A percentile compares a stretch with the other conserved stretches of the same genome.
Conservation (phyloP, 37 sponge, comb jelly and placozoan species). For the Oscarella lobularis region DNA sequence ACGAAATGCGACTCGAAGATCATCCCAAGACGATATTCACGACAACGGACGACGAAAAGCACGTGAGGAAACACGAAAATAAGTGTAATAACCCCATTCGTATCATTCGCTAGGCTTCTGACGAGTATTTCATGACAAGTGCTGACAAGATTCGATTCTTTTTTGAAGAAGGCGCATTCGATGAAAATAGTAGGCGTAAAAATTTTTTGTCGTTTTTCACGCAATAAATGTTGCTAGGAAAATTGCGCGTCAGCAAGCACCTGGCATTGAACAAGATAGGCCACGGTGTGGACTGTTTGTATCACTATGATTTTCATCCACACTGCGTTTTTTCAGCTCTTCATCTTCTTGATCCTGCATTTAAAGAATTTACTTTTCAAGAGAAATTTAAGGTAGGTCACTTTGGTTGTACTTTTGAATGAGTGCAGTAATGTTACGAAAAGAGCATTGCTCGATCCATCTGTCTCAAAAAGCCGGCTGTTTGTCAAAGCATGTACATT, state of each 20-base stretch:
- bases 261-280: constrained; percentile 83
- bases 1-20: neutral
- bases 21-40: neutral
- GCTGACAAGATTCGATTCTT: constrained; percentile 89
- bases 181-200: constrained; percentile 13
- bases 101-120: no score
- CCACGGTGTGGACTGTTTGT: constrained; percentile 27
- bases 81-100: no score
- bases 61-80: no score
- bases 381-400: constrained; percentile 38
- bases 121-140: constrained; percentile 85
- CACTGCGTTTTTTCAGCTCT: constrained; percentile 22
- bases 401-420: no score
- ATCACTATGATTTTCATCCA: neutral
- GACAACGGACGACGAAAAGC: neutral
- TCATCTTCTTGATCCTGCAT: constrained; percentile 67
- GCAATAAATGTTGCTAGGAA: constrained; percentile 23
- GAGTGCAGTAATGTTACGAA: no score
- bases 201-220: neutral
- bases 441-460: no score
- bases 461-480: no score
- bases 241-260: constrained; percentile 32
- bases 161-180: constrained; percentile 86
- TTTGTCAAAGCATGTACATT: constrained; percentile 93
- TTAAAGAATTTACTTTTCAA: constrained; percentile 50